Percentiles rank a stretch among this genome's conserved stretches.
phyloP scores from a whole-genome alignment of 2,113 vertebrate genomes.

The Martes martes region DNA sequence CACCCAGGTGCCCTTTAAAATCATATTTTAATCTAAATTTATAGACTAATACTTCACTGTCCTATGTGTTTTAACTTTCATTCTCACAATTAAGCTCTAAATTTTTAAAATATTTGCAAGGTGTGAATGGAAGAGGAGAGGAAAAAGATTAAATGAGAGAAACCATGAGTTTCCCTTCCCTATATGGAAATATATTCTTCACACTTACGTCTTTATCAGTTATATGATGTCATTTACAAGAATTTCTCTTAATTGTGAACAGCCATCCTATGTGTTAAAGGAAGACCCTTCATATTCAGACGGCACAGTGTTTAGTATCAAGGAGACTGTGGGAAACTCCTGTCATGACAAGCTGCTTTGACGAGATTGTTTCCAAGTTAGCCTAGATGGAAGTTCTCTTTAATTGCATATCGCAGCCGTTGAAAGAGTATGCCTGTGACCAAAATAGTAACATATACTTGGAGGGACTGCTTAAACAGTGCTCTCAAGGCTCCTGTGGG shows the following conservation, averaged over 20 bases:
- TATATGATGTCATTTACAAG: background rate
- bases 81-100: background rate
- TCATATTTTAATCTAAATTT: constrained; percentile 14
- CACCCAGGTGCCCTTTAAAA: background rate
- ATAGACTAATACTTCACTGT: background rate
- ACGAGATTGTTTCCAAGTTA: constrained; percentile 70
- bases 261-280: background rate
- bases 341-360: constrained; percentile 65
- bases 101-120: background rate
- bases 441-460: constrained; percentile 79
- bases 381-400: constrained; percentile 66
- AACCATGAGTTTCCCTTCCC: background rate
- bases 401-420: constrained; percentile 77
- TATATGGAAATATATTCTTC: background rate
- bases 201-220: background rate
- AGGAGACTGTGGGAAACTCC: constrained; percentile 54
- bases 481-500: constrained; percentile 71
- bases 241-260: background rate
- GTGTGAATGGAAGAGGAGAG: background rate
- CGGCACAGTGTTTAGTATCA: constrained; percentile 28
- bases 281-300: background rate
- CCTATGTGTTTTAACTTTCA: background rate
- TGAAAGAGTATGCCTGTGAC: constrained; percentile 72
- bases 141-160: background rate
- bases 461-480: constrained; percentile 72